Base-by-base conservation (phyloP, 2,113 vertebrate species). In the Gallinago media region DNA sequence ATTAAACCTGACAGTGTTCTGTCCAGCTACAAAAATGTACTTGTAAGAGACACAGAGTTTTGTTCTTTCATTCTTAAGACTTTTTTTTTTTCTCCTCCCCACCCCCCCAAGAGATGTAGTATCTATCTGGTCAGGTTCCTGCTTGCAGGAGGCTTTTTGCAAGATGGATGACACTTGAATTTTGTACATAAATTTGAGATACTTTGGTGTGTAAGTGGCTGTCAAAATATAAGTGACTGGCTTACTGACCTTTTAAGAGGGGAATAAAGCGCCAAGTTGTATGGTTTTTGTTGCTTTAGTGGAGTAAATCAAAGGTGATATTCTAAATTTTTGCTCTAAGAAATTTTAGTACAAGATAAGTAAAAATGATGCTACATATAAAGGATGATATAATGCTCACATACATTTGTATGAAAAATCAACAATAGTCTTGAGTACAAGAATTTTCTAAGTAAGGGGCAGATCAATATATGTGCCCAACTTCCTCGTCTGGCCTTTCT, bases 181-280 rank as follows among this genome's bases (percentile, higher is more conserved):
- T 40, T 14, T 72, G 13, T 67, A 15, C 71, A 86, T 7, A 52
- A 71, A 63, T 63, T 58, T 38, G 32, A 15, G 23, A 8, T 47
- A n/a, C n/a, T 38, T 55, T 78, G 32, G 2, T 78, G 15, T 82
- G 8, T 59, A 40, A 49, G 10, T 16, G 75, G n/a, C 40, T 52
- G 17, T 73, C 34, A 29, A 85, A 72, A 56, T 50, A 0, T 4
- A 62, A 67, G 15, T 54, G 40, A 5, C 23, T 44, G 38, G n/a
- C 15, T 66, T 54, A 21, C 22, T 66, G 38, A 32, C 4, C 8
- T 49, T 84, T 50, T n/a, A 47, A 62, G 4, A 17, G 13, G 9
- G 1, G 1, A 0, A 1, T 6, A 7, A 22, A 27, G 46, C 38
- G 12, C 18, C 3, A 71, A 15, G 4, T 66, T 82, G 9, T 38